A percentile compares a stretch with the other conserved stretches of the same genome.
These are phyloP conservation scores for Campaea margaritaria DNA, from an alignment of 2,888 invertebrate species.

Conservation along the genomic window DNA sequence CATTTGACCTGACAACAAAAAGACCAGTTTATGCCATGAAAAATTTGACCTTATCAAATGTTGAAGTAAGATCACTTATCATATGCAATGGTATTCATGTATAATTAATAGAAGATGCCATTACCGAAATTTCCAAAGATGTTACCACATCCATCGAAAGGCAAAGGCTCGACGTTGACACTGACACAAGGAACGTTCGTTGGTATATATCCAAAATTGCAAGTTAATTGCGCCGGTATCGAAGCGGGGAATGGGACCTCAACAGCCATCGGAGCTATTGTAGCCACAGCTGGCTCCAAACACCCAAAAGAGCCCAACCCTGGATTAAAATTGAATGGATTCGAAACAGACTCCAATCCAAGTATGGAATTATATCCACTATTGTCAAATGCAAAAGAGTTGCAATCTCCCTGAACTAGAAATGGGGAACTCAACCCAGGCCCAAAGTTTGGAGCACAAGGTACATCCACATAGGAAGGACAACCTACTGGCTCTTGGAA, in stretches of 20 bases:
- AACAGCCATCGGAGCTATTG: slow-evolving; percentile 41
- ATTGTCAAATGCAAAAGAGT: not conserved
- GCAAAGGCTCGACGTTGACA: slow-evolving; percentile 54
- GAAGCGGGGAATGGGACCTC: slow-evolving; percentile 55
- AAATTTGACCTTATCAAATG: no score
- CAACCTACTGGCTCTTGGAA: slow-evolving; percentile 16
- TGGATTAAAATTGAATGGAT: slow-evolving; percentile 5
- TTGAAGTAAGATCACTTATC: no score
- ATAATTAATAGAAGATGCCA: slow-evolving; percentile 42
- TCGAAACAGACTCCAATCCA: slow-evolving; percentile 1
- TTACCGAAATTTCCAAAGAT: slow-evolving; percentile 24
- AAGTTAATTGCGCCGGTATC: slow-evolving; percentile 58
- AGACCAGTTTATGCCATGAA: no score
- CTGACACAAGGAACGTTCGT: slow-evolving; percentile 53
- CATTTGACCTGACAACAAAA: no score
- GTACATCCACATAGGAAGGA: slow-evolving; percentile 7
- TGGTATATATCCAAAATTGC: slow-evolving; percentile 53
- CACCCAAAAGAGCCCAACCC: not conserved
- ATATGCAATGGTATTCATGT: no score
- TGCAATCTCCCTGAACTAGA: no score
- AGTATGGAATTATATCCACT: slow-evolving; percentile 3
- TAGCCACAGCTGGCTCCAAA: slow-evolving; percentile 10
- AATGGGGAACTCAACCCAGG: not conserved
- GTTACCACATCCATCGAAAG: slow-evolving; percentile 37
- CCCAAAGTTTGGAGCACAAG: slow-evolving; percentile 6